phyloP scores from a whole-genome alignment of 2,113 vertebrate species.

The Malurus cyaneus region DNA sequence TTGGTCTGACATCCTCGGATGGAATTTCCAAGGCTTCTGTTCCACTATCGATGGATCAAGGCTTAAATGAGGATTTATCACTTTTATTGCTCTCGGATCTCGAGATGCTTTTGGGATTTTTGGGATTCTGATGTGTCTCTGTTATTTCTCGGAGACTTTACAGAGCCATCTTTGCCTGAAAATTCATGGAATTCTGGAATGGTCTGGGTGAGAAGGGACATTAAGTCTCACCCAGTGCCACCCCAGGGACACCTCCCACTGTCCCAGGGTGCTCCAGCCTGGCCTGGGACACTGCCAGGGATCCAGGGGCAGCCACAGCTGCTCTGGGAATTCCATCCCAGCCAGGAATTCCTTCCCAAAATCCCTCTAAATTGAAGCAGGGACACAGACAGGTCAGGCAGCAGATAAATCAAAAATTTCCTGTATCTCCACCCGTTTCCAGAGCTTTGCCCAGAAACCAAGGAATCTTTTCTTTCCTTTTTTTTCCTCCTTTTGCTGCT shows the following conservation, averaged over 20 bases:
- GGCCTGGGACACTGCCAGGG: not conserved
- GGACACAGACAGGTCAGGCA: rapidly evolving
- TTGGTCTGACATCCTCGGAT: not conserved
- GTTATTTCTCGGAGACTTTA: not conserved
- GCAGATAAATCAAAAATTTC: not conserved
- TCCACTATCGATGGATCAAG: not conserved
- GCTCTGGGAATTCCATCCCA: not conserved
- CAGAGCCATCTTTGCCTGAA: not conserved
- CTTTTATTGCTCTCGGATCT: not conserved
- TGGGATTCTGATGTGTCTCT: not conserved
- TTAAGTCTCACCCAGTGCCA: not conserved
- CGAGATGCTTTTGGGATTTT: not conserved
- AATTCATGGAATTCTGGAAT: not conserved
- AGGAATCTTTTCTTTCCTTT: not conserved
- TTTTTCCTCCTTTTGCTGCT: not conserved
- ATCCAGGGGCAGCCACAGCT: not conserved
- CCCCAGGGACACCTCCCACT: not conserved
- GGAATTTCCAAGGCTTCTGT: not conserved
- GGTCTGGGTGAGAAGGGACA: not conserved
- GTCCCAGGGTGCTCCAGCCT: rapidly evolving
- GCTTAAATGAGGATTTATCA: not conserved
- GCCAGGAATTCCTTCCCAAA: not conserved
- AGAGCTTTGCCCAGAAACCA: not conserved
- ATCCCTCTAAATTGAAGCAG: not conserved
- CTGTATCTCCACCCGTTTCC: not conserved